These are phyloP conservation scores for Zygothrica quintamaculata DNA, from an alignment of 2,888 invertebrate genomes.

Conservation along the genomic window DNA sequence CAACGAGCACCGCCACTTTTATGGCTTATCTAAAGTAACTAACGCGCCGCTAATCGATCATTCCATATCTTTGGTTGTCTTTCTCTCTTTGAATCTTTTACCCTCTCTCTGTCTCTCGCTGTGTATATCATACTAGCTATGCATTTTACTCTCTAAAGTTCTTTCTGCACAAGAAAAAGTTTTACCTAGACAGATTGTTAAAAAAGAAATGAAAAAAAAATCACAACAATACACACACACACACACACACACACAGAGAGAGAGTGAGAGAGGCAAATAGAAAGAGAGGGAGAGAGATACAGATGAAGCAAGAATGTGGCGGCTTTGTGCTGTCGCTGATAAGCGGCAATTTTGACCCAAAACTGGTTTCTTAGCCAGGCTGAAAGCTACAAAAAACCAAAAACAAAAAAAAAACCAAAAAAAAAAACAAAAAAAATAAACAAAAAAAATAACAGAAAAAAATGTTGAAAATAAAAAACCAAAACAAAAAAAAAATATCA, in stretches of 20 bases:
- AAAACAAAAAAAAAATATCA: constrained; percentile 17
- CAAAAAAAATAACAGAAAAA: background rate
- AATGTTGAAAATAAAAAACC: constrained; percentile 12
- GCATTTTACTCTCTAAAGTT: constrained; percentile 9
- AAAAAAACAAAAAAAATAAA: background rate
- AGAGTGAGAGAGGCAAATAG: background rate
- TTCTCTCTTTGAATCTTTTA: constrained; percentile 2
- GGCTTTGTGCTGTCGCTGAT: constrained; percentile 38
- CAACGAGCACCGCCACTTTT: constrained; percentile 64
- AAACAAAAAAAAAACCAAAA: background rate
- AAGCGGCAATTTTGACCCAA: constrained; percentile 37
- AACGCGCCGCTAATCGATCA: constrained; percentile 66
- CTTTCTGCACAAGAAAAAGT: background rate
- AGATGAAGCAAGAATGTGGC: constrained; percentile 27
- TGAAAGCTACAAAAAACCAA: constrained; percentile 21
- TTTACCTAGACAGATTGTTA: background rate
- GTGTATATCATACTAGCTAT: constrained; percentile 3
- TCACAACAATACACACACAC: too few species aligned
- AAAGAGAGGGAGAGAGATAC: constrained; percentile 5
- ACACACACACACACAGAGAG: too few species aligned
- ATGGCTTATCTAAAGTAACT: constrained; percentile 64
- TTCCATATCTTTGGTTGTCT: constrained; percentile 42
- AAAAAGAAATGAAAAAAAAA: too few species aligned
- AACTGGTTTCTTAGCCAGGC: constrained; percentile 49
- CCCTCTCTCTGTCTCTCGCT: constrained; percentile 6